These are phyloP conservation scores for Hydrotaea cyrtoneurina DNA, from an alignment of 2,888 invertebrate genomes.

Conservation along the genomic window DNA sequence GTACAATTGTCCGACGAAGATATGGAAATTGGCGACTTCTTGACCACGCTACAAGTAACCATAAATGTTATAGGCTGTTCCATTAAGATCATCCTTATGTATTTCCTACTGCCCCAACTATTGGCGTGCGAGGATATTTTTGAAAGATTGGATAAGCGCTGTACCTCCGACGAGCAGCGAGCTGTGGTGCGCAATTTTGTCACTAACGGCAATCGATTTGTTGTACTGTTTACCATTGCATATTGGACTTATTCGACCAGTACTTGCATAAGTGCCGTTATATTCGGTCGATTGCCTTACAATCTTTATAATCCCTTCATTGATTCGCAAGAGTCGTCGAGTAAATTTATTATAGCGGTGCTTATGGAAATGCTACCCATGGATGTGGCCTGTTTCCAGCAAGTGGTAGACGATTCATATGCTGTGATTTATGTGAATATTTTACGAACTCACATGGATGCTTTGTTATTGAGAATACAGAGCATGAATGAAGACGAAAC, in stretches of 20 bases:
- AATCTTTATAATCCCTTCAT: constrained; percentile 68
- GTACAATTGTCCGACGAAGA: constrained; percentile 51
- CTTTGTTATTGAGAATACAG: constrained; percentile 53
- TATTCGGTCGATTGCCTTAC: constrained; percentile 68
- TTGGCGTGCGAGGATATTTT: constrained; percentile 61
- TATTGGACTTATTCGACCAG: constrained; percentile 69
- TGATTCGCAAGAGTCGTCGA: constrained; percentile 62
- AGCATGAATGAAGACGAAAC: constrained; percentile 46
- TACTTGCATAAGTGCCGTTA: constrained; percentile 65
- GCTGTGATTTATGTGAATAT: constrained; percentile 68
- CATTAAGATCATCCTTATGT: constrained; percentile 68
- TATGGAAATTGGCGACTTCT: constrained; percentile 66
- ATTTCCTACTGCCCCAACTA: constrained; percentile 63
- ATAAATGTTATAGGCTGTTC: constrained; percentile 69
- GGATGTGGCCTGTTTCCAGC: constrained; percentile 68
- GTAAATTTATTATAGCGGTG: constrained; percentile 62
- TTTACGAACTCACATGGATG: constrained; percentile 64
- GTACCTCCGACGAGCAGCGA: constrained; percentile 57
- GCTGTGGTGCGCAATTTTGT: constrained; percentile 50
- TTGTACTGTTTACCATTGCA: constrained; percentile 64
- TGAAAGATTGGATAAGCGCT: constrained; percentile 68
- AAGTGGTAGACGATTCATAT: constrained; percentile 69
- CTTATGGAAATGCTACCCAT: constrained; percentile 64
- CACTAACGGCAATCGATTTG: constrained; percentile 65
- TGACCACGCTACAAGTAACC: constrained; percentile 68